Base-by-base conservation (phyloP, 1,140 invertebrate genomes). In the Cydia strobilella region DNA sequence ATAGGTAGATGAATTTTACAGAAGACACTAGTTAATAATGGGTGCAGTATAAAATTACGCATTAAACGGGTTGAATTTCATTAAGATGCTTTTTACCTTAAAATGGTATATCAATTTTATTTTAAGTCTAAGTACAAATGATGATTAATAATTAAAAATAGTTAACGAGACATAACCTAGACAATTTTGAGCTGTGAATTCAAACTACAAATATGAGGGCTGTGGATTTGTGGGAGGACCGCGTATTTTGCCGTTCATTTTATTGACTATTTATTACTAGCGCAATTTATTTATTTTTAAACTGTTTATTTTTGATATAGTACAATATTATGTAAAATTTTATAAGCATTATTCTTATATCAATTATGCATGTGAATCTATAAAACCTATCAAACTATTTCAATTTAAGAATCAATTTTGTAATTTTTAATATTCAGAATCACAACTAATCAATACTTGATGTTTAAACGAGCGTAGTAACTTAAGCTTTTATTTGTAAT, bases 281-380 rank as follows among this genome's bases (percentile, higher is more conserved):
- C n/a, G 31, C 59, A 76, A 73, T 76, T 66, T 73, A 75, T 75
- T 75, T 76, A 66, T 76, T 73, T 69, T 39, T 31, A 18, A 20
- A 69, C 9, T 35, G 31, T 66, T 66, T 69, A 69, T 42, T 69
- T 65, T 69, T 69, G 65, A 69, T 69, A 69, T 3, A 69, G 15
- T 69, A 42, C n/a, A 35, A 6, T 66, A 62, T 59, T 35, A 62
- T 69, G 20, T 75, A 75, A 54, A 45, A 54, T 27, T 35, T 75
- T 20, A 72, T 71, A 18, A 59, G 31, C 31, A 48, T 59, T 72
- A 54, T 25, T 74, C 3, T 54, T 54, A 18, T 1, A 54, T 27
- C 13, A 65, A 39, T 1, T 39, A 18, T 69, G 59, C 25, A 15
- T 31, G 65, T 69, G 65, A 39, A 69, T 69, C 27, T 39, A 39